These are phyloP conservation scores for Ceratina calcarata DNA, from an alignment of 1,140 invertebrate species.

Conservation along the genomic window DNA sequence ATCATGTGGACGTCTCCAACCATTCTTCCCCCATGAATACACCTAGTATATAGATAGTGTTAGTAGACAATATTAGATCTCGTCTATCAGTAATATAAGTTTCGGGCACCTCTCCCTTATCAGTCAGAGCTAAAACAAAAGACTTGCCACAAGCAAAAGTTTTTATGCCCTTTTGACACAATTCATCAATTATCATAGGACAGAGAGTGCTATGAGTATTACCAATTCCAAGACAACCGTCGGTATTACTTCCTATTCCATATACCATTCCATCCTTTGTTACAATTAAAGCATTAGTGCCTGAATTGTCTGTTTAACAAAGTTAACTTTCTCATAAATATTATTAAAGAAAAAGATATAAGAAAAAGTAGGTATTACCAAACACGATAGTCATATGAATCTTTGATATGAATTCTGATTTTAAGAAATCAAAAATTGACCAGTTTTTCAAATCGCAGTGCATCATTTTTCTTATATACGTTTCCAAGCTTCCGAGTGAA, in stretches of 20 bases:
- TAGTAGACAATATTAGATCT: constrained; percentile 6
- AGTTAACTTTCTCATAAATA: neutral
- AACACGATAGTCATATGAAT: constrained; percentile 1
- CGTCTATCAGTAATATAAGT: neutral
- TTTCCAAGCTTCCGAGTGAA: too few species aligned
- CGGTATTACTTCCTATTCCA: constrained; percentile 83
- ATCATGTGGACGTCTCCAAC: constrained; percentile 81
- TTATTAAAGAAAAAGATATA: neutral
- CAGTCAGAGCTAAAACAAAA: constrained; percentile 84
- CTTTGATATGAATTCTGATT: constrained; percentile 78
- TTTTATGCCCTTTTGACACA: constrained; percentile 83
- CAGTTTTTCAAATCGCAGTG: constrained; percentile 81
- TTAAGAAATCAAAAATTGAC: constrained; percentile 84
- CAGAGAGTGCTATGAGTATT: constrained; percentile 82
- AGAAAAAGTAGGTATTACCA: constrained; percentile 15
- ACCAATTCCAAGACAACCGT: constrained; percentile 81
- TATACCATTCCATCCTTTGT: constrained; percentile 84
- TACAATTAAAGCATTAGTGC: constrained; percentile 85
- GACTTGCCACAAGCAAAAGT: constrained; percentile 85
- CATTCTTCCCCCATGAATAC: constrained; percentile 86
- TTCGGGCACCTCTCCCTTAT: constrained; percentile 80
- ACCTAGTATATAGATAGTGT: constrained; percentile 58
- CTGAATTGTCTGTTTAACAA: constrained; percentile 77
- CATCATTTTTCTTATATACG: too few species aligned
- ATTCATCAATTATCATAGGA: constrained; percentile 82